Conservation (phyloP, 2,113 vertebrate genomes). For the Ophthalmolycus amberensis region DNA sequence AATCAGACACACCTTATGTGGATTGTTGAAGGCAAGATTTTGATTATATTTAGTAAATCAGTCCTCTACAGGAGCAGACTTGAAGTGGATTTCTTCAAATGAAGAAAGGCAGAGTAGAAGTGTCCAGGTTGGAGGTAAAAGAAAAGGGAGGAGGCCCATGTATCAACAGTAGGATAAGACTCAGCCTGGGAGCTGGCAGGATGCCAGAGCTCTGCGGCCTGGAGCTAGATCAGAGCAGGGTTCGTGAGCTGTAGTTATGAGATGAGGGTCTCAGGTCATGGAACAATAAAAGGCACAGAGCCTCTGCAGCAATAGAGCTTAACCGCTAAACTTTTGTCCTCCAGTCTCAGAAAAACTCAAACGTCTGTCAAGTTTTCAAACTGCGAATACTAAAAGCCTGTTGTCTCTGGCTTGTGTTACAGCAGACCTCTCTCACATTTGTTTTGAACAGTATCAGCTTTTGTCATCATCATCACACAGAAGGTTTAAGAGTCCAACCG, state of each 20-base stretch:
- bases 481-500: not conserved
- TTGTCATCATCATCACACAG: not conserved
- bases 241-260: slow-evolving; percentile 68
- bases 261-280: slow-evolving; percentile 66
- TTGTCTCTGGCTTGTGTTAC: not conserved
- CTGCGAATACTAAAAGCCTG: not conserved
- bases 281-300: slow-evolving; percentile 65
- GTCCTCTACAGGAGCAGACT: slow-evolving; percentile 28
- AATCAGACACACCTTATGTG: not conserved
- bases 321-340: slow-evolving; percentile 30
- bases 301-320: slow-evolving; percentile 41
- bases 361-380: not conserved
- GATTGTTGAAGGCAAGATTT: not conserved
- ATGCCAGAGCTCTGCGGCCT: slow-evolving; percentile 70
- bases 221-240: slow-evolving; percentile 74
- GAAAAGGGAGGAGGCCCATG: not conserved
- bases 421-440: not conserved
- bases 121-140: slow-evolving; percentile 42
- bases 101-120: slow-evolving; percentile 29
- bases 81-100: slow-evolving; percentile 45
- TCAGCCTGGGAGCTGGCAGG: slow-evolving; percentile 59
- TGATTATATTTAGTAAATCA: not conserved
- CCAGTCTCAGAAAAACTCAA: not conserved
- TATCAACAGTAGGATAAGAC: slow-evolving; percentile 55
- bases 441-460: not conserved